Percentiles rank a stretch among this genome's conserved stretches.
Conservation (phyloP, 2,113 vertebrate species). For the Laterallus jamaicensis region DNA sequence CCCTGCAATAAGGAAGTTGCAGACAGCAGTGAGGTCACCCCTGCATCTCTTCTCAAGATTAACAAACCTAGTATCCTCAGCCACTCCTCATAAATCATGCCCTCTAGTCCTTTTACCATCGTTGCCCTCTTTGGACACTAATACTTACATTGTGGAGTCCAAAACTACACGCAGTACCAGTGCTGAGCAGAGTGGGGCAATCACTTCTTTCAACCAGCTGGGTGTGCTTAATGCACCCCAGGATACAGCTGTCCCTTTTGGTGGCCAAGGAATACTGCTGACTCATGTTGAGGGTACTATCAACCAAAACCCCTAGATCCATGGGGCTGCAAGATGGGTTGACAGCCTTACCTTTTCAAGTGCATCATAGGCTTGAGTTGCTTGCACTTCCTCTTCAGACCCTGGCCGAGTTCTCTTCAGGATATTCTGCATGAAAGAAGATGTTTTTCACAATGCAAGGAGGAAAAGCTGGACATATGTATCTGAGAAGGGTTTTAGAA, state of each 20-base stretch:
- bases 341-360: slow-evolving; percentile 85
- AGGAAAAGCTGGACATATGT: neutral
- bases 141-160: neutral
- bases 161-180: neutral
- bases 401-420: slow-evolving; percentile 88
- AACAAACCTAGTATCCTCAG: neutral
- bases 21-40: neutral
- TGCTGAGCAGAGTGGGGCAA: neutral
- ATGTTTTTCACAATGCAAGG: neutral
- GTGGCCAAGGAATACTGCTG: neutral
- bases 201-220: neutral
- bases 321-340: neutral
- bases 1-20: neutral
- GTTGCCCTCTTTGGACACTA: neutral
- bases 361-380: slow-evolving; percentile 87
- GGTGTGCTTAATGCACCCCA: neutral
- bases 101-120: neutral
- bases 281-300: neutral
- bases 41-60: neutral
- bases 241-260: neutral
- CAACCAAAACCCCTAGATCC: neutral
- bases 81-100: neutral
- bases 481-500: neutral
- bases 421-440: slow-evolving; percentile 83
- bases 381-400: slow-evolving; percentile 86